Evolutionary conservation across 2,113 vertebrate species (phyloP).

Genomic region (Thamnaconus septentrionalis): DNA sequence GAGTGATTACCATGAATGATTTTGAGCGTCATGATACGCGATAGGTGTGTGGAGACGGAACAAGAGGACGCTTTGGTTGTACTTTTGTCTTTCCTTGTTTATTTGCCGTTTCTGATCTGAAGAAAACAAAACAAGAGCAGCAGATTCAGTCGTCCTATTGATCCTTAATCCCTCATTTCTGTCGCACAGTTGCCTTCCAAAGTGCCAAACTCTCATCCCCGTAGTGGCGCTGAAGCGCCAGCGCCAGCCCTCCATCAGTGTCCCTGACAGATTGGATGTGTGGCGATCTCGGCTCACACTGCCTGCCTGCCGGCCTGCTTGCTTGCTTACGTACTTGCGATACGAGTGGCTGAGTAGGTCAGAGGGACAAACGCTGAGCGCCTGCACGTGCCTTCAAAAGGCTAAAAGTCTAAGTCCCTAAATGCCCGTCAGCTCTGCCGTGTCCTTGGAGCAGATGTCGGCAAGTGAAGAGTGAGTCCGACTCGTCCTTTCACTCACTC

Average conservation of each 20-base stretch:
- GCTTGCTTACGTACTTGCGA: not conserved
- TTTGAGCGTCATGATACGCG: not conserved
- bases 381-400: slow-evolving; percentile 54
- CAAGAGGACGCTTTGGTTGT: no score
- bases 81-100: no score
- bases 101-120: no score
- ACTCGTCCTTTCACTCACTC: slow-evolving; percentile 4
- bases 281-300: no score
- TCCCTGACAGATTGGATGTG: no score
- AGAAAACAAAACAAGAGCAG: no score
- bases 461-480: slow-evolving; percentile 31
- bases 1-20: not conserved
- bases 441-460: slow-evolving; percentile 34
- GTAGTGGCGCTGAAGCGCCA: no score
- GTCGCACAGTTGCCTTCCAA: no score
- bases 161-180: not conserved
- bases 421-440: slow-evolving; percentile 26
- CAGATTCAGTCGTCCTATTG: not conserved
- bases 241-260: no score
- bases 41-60: not conserved
- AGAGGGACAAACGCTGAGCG: slow-evolving; percentile 40
- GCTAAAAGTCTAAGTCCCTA: slow-evolving; percentile 52
- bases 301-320: no score
- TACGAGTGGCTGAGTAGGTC: slow-evolving; percentile 15
- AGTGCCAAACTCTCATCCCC: no score